A percentile compares a stretch with the other conserved stretches of the same genome.
Conservation (phyloP, 2,113 vertebrate genomes). For the Sinosuthora webbiana region DNA sequence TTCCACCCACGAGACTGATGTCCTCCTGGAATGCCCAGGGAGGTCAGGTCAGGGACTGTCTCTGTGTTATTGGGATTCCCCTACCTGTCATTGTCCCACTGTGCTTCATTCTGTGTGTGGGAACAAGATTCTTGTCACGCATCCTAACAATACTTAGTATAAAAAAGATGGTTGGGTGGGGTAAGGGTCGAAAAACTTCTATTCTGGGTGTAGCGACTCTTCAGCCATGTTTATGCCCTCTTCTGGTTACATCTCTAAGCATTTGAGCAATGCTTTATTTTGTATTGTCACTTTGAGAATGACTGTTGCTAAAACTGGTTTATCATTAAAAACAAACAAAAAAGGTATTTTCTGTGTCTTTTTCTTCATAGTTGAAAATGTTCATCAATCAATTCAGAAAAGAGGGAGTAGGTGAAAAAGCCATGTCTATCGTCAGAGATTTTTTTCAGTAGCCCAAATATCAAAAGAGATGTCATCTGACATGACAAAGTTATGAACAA, state of each 20-base stretch:
- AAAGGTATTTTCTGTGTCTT: background rate
- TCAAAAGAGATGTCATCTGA: background rate
- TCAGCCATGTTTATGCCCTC: fast-evolving
- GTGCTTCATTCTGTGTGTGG: background rate
- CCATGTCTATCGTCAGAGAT: background rate
- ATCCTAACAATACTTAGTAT: background rate
- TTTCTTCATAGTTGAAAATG: background rate
- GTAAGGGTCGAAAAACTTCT: background rate
- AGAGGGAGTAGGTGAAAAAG: background rate
- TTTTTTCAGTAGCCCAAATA: background rate
- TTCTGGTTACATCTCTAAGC: background rate
- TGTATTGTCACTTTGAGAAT: background rate
- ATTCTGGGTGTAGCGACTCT: background rate
- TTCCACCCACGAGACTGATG: background rate
- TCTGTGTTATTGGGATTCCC: background rate
- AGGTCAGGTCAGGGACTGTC: fast-evolving
- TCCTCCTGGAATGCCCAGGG: too few species aligned
- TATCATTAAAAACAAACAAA: background rate
- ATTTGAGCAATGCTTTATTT: background rate
- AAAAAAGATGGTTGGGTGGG: background rate
- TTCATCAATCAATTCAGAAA: background rate
- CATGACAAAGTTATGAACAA: background rate
- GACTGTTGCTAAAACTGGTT: background rate
- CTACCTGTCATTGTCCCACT: background rate
- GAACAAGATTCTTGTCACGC: background rate